Evolutionary conservation across 1,140 invertebrate species (phyloP), one percentile per base, ranked within the genome.

Genomic region (Leucophenga varia): DNA sequence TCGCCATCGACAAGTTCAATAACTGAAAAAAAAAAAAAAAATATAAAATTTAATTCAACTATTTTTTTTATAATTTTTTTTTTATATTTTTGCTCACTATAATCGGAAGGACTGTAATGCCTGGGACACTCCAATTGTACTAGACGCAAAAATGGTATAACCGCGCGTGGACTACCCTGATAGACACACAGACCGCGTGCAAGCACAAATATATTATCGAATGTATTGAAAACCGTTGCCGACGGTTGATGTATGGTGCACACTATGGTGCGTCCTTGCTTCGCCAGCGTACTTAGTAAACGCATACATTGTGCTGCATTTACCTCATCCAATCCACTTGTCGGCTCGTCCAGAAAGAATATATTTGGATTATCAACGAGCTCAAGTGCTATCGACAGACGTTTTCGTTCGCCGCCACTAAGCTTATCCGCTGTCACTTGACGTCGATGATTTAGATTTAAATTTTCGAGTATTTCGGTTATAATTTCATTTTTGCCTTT

Each of bases 21-120:
- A 43, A 79, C 77, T 79, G 43, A 6, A 58, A 58, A 25, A 8
- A 8, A n/a, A 32, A 25, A 28, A 52, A 19, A 3, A 17, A 28
- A 55, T 35, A 37, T 18, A 19, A 25, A 36, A 45, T 32, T 21
- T 22, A 10, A 46, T 18, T 1, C 30, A n/a, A n/a, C n/a, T n/a
- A n/a, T n/a, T 44, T 31, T 44, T 43, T 19, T 31, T 36, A 13
- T 48, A 12, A 7, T 6, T 30, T 7, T 12, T 7, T n/a, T n/a
- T n/a, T n/a, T n/a, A n/a, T n/a, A 35, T 2, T 8, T n/a, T 5
- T 25, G 77, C 81, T 79, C 72, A 85, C 84, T 81, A 54, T 83
- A 93, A 77, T 93, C 91, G 31, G 90, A 88, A 12, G 90, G 90
- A 61, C 91, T 94, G 67, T 92, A 85, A 57, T 88, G 87, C 16